Evolutionary conservation across 2,797 vertebrate species (phyloP).

Genomic region (Sciurus carolinensis): DNA sequence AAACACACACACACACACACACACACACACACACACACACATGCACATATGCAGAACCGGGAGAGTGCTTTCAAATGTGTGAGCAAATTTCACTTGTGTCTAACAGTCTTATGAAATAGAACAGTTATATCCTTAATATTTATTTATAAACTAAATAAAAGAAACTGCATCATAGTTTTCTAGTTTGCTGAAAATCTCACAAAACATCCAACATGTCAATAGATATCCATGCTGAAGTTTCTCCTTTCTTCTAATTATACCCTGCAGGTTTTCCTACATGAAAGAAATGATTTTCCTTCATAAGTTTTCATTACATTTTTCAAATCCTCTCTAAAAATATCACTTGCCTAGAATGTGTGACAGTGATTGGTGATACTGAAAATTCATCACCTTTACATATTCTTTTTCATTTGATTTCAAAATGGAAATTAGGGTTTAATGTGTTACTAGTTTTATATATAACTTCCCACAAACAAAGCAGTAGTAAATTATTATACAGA

Average conservation of each 20-base stretch:
- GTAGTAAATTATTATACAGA: slow-evolving; percentile 59
- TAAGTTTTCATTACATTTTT: slow-evolving; percentile 74
- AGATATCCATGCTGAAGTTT: not conserved
- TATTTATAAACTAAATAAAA: slow-evolving; percentile 30
- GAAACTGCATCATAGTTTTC: not conserved
- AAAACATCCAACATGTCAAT: not conserved
- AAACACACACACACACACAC: not conserved
- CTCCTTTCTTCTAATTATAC: not conserved
- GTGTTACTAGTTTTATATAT: slow-evolving; percentile 51
- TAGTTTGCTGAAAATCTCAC: not conserved
- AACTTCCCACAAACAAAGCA: slow-evolving; percentile 69
- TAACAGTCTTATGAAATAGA: not conserved
- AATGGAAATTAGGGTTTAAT: slow-evolving; percentile 62
- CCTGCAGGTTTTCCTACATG: not conserved
- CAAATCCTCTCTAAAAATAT: slow-evolving; percentile 78
- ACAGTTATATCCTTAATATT: not conserved
- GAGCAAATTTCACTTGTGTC: not conserved
- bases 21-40: accelerated
- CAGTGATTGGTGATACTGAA: slow-evolving; percentile 59
- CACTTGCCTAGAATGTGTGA: slow-evolving; percentile 66
- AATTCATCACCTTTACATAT: slow-evolving; percentile 60
- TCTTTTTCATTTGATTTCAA: slow-evolving; percentile 55
- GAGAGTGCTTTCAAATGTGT: not conserved
- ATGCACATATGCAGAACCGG: not conserved
- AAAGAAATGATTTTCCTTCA: slow-evolving; percentile 48